phyloP scores from a whole-genome alignment of 1,140 invertebrate genomes.

The Aradophagus sp. region DNA sequence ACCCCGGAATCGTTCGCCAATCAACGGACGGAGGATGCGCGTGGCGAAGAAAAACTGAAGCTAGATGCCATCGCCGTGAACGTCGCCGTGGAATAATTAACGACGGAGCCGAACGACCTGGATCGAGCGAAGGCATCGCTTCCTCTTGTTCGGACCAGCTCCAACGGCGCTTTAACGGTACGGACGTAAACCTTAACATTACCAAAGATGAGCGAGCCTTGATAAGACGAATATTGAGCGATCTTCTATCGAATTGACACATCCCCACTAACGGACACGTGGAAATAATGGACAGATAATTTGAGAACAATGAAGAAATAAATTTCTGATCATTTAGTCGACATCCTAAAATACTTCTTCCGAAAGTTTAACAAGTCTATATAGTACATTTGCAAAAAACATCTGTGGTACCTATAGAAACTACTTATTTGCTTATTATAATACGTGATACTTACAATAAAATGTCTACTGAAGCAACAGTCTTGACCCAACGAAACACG shows the following conservation, averaged over 20 bases:
- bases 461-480: too few species aligned
- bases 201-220: slow-evolving; percentile 46
- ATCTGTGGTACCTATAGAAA: too few species aligned
- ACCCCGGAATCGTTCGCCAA: slow-evolving; percentile 70
- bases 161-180: slow-evolving; percentile 63
- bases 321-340: too few species aligned
- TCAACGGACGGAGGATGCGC: slow-evolving; percentile 50
- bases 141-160: slow-evolving; percentile 53
- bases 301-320: too few species aligned
- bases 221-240: slow-evolving; percentile 30
- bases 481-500: too few species aligned
- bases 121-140: slow-evolving; percentile 64
- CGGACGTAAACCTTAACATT: slow-evolving; percentile 46
- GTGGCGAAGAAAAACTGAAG: slow-evolving; percentile 40
- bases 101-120: slow-evolving; percentile 63
- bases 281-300: too few species aligned
- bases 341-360: too few species aligned
- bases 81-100: slow-evolving; percentile 71
- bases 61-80: slow-evolving; percentile 60
- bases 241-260: slow-evolving; percentile 29
- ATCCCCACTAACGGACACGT: too few species aligned
- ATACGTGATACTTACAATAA: too few species aligned
- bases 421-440: too few species aligned
- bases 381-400: too few species aligned
- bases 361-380: too few species aligned